Evolutionary conservation across 2,888 invertebrate genomes (phyloP).

Genomic region (Chalcis sispes): DNA sequence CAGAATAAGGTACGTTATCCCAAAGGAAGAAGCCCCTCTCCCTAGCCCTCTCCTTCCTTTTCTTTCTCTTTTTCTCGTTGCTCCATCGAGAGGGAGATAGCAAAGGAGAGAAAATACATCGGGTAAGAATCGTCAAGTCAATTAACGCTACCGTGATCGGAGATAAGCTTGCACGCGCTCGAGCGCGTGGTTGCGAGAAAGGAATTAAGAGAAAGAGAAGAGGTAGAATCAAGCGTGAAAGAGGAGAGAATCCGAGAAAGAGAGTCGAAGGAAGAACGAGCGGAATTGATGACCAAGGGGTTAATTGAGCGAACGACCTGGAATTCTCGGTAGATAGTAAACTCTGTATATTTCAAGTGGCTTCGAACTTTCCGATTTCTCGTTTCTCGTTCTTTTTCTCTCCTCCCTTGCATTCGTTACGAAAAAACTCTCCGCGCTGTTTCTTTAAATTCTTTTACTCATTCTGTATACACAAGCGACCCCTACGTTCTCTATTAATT

Average conservation of each 20-base stretch:
- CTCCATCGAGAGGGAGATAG: background rate
- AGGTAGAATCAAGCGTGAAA: slow-evolving; percentile 34
- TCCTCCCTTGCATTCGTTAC: background rate
- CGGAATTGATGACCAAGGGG: slow-evolving; percentile 58
- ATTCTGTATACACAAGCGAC: background rate
- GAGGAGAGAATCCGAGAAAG: slow-evolving; percentile 30
- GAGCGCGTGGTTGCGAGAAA: slow-evolving; percentile 48
- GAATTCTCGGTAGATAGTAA: slow-evolving; percentile 55
- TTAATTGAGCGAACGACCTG: slow-evolving; percentile 59
- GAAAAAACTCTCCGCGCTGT: slow-evolving; percentile 4
- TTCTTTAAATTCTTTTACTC: background rate
- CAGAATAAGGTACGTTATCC: no score
- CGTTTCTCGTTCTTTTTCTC: background rate
- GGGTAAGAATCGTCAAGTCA: slow-evolving; percentile 61
- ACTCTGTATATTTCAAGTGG: slow-evolving; percentile 44
- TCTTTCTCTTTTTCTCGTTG: no score
- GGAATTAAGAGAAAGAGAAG: slow-evolving; percentile 24
- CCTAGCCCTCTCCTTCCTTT: no score
- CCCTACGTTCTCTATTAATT: slow-evolving; percentile 13
- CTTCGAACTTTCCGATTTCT: slow-evolving; percentile 27
- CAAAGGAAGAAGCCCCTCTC: slow-evolving; percentile 34
- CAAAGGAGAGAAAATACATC: slow-evolving; percentile 43
- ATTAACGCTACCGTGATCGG: slow-evolving; percentile 62
- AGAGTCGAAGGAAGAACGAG: slow-evolving; percentile 36
- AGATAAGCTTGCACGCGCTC: slow-evolving; percentile 57